Conservation (phyloP, 1,140 invertebrate genomes). For the Microplitis mediator region DNA sequence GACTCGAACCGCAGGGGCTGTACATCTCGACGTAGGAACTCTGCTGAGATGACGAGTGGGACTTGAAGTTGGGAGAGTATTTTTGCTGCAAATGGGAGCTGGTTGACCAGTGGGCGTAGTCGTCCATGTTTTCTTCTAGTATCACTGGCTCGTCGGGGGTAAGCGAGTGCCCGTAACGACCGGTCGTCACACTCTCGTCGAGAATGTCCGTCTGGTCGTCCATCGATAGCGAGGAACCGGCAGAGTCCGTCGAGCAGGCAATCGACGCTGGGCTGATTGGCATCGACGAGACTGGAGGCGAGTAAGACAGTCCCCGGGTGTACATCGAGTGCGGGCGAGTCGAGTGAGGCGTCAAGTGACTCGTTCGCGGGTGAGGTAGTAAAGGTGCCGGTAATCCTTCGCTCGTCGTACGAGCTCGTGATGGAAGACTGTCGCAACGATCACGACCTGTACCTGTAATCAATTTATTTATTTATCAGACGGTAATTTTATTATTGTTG, state of each 20-base stretch:
- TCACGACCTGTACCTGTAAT: slow-evolving; percentile 67
- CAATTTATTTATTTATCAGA: no score
- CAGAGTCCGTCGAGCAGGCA: slow-evolving; percentile 72
- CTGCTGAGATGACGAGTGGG: slow-evolving; percentile 62
- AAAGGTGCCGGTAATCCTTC: slow-evolving; percentile 59
- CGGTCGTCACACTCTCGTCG: slow-evolving; percentile 45
- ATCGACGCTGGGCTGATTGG: slow-evolving; percentile 67
- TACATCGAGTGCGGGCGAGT: slow-evolving; percentile 67
- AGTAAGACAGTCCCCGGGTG: slow-evolving; percentile 65
- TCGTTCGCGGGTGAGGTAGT: slow-evolving; percentile 52
- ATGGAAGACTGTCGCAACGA: slow-evolving; percentile 80
- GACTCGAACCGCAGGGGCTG: slow-evolving; percentile 62
- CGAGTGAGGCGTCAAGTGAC: slow-evolving; percentile 52
- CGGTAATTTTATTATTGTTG: no score
- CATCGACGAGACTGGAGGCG: slow-evolving; percentile 69
- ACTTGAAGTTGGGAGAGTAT: slow-evolving; percentile 62
- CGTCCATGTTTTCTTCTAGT: slow-evolving; percentile 67
- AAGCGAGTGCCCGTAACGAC: slow-evolving; percentile 64
- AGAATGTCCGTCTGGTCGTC: slow-evolving; percentile 65
- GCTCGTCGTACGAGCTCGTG: slow-evolving; percentile 69
- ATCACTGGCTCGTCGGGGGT: slow-evolving; percentile 73
- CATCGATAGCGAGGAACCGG: slow-evolving; percentile 73
- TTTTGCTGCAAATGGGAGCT: slow-evolving; percentile 51
- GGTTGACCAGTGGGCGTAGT: slow-evolving; percentile 61
- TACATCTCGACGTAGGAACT: slow-evolving; percentile 67